Base-by-base conservation (phyloP, 2,797 vertebrate genomes). In the Percopsis omiscomaycus region DNA sequence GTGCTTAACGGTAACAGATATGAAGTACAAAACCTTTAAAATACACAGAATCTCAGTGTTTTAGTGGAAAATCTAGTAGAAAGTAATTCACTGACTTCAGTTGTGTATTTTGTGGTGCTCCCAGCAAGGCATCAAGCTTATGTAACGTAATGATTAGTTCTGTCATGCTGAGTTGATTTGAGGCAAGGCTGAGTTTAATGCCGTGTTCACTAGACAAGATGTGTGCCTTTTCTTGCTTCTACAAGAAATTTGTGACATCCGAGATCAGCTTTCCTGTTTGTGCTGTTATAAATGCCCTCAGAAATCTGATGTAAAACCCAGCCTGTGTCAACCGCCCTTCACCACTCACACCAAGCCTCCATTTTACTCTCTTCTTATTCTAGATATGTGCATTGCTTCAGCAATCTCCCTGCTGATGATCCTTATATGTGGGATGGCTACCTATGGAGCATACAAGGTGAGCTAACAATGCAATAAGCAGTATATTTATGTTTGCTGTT, bases 341-440 rank as follows among this genome's bases (percentile, higher is more conserved):
- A 14, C 12, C 15, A 29, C 22, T 5, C 15, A 22, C 42, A 45
- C 55, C 10, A 44, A 27, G 16, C 30, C 8, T 44, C 16, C 30
- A 14, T 28, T 47, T 13, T 44, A 0, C 10, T 27, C 14, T 55
- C n/a, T 22, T 32, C 69, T 45, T 60, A 52, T 65, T 65, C 2
- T 90, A 99, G 97, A 97, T 80, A 95, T 98, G 94, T 97, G 95
- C 85, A 97, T 99, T 30, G 96, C 95, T 55, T 95, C 95, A 0
- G 95, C 94, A 0, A 95, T 99, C 86, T 98, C 96, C 73, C 89
- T 99, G 61, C 94, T 99, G 48, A 98, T 99, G 96, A 97, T 99
- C 77, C 89, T 97, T 28, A 98, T 98, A 71, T 97, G 97, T 88
- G 97, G 94, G 3, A 98, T 99, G 97, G 96, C 96, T 42, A 96